phyloP scores from a whole-genome alignment of 2,113 vertebrate genomes.

The Tiliqua scincoides region DNA sequence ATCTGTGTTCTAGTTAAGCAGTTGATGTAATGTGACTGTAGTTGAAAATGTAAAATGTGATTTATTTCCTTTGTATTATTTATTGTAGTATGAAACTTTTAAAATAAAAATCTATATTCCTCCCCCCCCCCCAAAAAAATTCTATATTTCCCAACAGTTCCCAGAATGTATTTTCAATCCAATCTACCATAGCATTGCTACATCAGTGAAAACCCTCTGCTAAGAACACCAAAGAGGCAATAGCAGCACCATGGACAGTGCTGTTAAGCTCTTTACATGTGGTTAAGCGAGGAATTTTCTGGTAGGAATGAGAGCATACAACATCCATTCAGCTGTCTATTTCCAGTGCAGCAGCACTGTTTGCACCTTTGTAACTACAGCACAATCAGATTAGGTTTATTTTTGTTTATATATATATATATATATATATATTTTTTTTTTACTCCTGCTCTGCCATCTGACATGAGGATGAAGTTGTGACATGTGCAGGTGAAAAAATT shows the following conservation, averaged over 20 bases:
- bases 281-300: not conserved
- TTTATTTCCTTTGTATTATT: too few relatives aligned
- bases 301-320: not conserved
- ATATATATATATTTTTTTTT: too few relatives aligned
- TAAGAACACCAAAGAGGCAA: not conserved
- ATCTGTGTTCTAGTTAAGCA: too few relatives aligned
- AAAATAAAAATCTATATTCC: too few relatives aligned
- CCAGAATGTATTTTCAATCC: not conserved
- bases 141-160: not conserved
- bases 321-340: not conserved
- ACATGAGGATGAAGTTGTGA: not conserved
- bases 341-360: not conserved
- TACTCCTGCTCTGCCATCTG: too few relatives aligned
- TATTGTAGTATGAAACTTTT: too few relatives aligned
- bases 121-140: too few relatives aligned
- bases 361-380: not conserved
- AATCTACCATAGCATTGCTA: not conserved
- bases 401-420: not conserved
- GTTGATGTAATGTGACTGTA: too few relatives aligned
- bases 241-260: not conserved
- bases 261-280: not conserved
- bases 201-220: not conserved
- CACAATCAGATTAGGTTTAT: not conserved
- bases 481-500: not conserved
- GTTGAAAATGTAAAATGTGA: too few relatives aligned